Base-by-base conservation (phyloP, 2,888 invertebrate species). In the Agrochola lota region DNA sequence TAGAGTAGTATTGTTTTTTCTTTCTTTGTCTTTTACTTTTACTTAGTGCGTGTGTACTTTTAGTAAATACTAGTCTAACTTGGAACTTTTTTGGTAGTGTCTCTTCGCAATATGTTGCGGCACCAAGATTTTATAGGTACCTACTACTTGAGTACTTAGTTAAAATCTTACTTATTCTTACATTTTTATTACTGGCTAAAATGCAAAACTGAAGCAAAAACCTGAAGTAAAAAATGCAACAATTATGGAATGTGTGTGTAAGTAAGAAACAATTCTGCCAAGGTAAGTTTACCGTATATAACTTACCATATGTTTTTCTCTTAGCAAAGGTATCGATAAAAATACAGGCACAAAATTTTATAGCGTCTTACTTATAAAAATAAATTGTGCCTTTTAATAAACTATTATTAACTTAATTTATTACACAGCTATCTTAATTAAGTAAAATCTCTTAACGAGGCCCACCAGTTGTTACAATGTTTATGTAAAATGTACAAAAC, bases 401-500 rank as follows among this genome's bases (percentile, higher is more conserved):
- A 46, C 35, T 12, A 59, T 43, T 35, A 64, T 43, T 35, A 52
- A 12, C 52, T 15, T 59, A 77, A 82, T 75, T 82, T 74, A 78
- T 82, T 59, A 70, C 64, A 15, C 8, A 64, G 78, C 64, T 78
- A 66, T 78, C 71, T 70, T 73, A 83, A 86, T 86, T 74, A 69
- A 46, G 59, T 57, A 8, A 59, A 78, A 76, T 70, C 62, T 62
- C 63, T 67, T 82, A 77, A 85, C 74, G 70, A 82, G 77, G 40
- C 11, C n/a, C 17, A 17, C 43, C 81, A 57, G 81, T 57, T 81
- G 30, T 57, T 81, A 63, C 64, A 74, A 62, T 81, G 73, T 85
- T 76, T 71, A 85, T 71, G 60, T 64, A 81, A 81, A 83, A 81
- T 67, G 74, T 35, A 81, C 76, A 73, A 63, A 71, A 55, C 55